phyloP scores from a whole-genome alignment of 1,140 invertebrate genomes.

The Drosophila pseudoobscura region DNA sequence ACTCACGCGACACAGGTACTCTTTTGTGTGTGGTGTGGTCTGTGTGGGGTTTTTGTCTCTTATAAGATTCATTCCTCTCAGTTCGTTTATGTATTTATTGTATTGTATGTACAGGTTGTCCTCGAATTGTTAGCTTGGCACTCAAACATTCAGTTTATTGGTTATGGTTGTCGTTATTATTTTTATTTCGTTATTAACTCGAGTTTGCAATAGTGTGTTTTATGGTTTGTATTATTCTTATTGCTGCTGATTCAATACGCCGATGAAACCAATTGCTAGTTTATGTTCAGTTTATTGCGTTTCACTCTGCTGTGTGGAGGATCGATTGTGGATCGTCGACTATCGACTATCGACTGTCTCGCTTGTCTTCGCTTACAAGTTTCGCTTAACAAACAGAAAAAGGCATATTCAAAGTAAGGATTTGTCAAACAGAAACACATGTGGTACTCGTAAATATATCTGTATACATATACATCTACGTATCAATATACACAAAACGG shows the following conservation, averaged over 20 bases:
- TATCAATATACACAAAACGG: constrained; percentile 38
- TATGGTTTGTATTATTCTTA: constrained; percentile 30
- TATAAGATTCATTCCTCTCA: constrained; percentile 9
- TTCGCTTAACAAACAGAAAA: constrained; percentile 73
- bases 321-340: no score
- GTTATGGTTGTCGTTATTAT: constrained; percentile 22
- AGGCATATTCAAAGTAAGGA: constrained; percentile 53
- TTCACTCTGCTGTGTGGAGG: constrained; percentile 22
- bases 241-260: constrained; percentile 49
- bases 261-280: constrained; percentile 74
- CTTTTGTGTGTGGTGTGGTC: background rate
- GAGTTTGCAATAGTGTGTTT: constrained; percentile 36
- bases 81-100: constrained; percentile 27
- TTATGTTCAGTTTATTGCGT: constrained; percentile 61
- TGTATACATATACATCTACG: constrained; percentile 13
- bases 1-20: no score
- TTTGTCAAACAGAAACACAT: constrained; percentile 39
- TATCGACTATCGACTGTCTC: constrained; percentile 12
- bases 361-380: constrained; percentile 67
- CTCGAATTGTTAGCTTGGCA: constrained; percentile 81
- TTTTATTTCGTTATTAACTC: constrained; percentile 38
- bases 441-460: constrained; percentile 23
- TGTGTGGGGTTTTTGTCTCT: constrained; percentile 1
- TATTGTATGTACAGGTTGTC: constrained; percentile 63
- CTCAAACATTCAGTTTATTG: constrained; percentile 73